A percentile compares a stretch with the other conserved stretches of the same genome.
Conservation (phyloP, 1,140 invertebrate genomes). For the Anadara kagoshimensis region DNA sequence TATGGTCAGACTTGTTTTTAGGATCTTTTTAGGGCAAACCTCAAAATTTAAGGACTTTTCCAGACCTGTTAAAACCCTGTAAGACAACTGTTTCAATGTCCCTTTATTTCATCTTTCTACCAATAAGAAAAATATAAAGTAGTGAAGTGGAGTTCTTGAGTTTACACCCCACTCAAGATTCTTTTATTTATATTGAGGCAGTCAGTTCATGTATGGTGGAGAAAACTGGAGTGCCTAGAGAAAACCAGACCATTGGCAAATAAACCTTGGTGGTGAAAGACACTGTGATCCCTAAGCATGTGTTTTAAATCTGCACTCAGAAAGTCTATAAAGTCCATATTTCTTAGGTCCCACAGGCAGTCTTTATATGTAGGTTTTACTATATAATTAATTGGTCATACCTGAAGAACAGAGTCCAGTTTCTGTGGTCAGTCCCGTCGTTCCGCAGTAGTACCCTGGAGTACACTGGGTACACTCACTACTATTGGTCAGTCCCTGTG, state of each 20-base stretch:
- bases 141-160: not conserved
- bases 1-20: too few relatives aligned
- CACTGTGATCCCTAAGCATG: too few relatives aligned
- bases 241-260: too few relatives aligned
- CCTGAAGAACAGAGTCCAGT: slow-evolving; percentile 65
- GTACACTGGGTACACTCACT: slow-evolving; percentile 62
- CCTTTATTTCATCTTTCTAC: not conserved
- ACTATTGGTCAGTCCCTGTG: slow-evolving; percentile 52
- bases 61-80: too few relatives aligned
- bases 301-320: not conserved
- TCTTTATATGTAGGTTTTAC: not conserved
- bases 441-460: slow-evolving; percentile 64
- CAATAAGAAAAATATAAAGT: not conserved
- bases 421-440: slow-evolving; percentile 55
- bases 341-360: not conserved
- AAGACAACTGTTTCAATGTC: too few relatives aligned
- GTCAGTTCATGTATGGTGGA: too few relatives aligned
- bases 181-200: too few relatives aligned
- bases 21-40: too few relatives aligned
- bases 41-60: too few relatives aligned
- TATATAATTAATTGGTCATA: slow-evolving; percentile 22
- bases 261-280: too few relatives aligned
- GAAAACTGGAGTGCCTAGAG: too few relatives aligned
- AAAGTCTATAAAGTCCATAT: not conserved
- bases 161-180: not conserved